phyloP scores from a whole-genome alignment of 2,888 invertebrate genomes.

The Caenorhabditis afra region DNA sequence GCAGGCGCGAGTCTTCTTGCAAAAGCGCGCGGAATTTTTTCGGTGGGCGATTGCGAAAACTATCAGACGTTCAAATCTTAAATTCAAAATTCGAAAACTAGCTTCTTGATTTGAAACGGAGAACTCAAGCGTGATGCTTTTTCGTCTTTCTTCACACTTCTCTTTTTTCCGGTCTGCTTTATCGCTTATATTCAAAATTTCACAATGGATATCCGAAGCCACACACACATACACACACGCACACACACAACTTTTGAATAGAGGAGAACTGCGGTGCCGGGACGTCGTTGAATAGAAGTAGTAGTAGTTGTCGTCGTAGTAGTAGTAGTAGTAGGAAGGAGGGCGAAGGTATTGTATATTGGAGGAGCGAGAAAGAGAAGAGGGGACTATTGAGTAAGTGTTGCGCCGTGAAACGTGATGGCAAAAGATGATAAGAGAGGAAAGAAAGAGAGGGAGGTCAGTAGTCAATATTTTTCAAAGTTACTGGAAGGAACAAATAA shows the following conservation, averaged over 20 bases:
- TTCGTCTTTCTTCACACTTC: too few relatives aligned
- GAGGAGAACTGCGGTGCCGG: not conserved
- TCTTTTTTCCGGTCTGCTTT: too few relatives aligned
- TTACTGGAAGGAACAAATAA: not conserved
- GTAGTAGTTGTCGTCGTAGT: constrained; percentile 1
- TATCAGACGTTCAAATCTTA: too few relatives aligned
- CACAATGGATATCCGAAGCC: not conserved
- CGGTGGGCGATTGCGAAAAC: not conserved
- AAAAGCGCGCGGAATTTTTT: not conserved
- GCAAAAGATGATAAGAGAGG: constrained; percentile 37
- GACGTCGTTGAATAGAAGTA: not conserved
- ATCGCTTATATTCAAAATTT: not conserved
- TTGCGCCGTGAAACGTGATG: constrained; percentile 35
- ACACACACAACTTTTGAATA: not conserved
- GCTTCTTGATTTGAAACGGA: too few relatives aligned
- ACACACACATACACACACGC: too few relatives aligned
- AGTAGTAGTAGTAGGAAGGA: constrained; percentile 1
- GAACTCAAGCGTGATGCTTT: too few relatives aligned
- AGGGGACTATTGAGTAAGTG: constrained; percentile 35
- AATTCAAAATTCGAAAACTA: too few relatives aligned
- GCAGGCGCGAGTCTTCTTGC: not conserved
- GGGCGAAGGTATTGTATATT: constrained; percentile 5
- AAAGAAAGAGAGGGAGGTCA: constrained; percentile 18
- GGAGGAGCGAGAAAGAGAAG: constrained; percentile 1
- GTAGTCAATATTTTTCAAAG: constrained; percentile 8